A percentile compares a stretch with the other conserved stretches of the same genome.
These are phyloP conservation scores for Pristionchus arcanus DNA, from an alignment of 2,888 invertebrate species.

Conservation along the genomic window DNA sequence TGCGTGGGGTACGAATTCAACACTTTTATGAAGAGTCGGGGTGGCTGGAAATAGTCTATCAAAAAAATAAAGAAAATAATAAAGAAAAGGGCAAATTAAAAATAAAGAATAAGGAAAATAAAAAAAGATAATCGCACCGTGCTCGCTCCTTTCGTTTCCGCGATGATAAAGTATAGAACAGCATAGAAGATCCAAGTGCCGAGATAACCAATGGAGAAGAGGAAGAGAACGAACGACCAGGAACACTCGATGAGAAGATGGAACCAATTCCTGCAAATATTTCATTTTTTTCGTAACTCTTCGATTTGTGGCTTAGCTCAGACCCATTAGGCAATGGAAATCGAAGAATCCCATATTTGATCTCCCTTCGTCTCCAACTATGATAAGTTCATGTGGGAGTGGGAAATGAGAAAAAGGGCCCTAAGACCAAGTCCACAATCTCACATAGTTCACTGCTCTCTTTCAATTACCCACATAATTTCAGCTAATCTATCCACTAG, in stretches of 20 bases:
- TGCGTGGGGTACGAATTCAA: background rate
- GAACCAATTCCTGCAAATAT: conserved; percentile 77
- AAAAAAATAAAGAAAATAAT: too few relatives aligned
- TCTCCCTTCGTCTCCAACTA: too few relatives aligned
- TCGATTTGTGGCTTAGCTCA: background rate
- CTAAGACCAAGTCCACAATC: background rate
- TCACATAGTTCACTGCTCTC: background rate
- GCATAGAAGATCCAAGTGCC: conserved; percentile 52
- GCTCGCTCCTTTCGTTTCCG: background rate
- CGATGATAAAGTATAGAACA: conserved; percentile 44
- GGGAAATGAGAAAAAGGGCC: background rate
- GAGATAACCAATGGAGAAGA: conserved; percentile 66
- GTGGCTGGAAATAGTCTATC: too few relatives aligned
- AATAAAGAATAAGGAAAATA: background rate
- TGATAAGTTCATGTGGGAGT: too few relatives aligned
- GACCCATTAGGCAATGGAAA: too few relatives aligned
- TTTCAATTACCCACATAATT: background rate
- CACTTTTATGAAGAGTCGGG: too few relatives aligned
- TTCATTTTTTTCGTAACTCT: background rate
- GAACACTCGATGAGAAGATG: conserved; percentile 76
- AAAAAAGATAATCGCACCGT: background rate
- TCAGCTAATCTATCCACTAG: too few relatives aligned
- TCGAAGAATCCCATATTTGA: too few relatives aligned
- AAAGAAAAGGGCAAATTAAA: background rate
- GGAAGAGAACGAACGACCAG: conserved; percentile 71